These are phyloP conservation scores for Saccostrea glomerata DNA, from an alignment of 1,140 invertebrate genomes.

Conservation along the genomic window DNA sequence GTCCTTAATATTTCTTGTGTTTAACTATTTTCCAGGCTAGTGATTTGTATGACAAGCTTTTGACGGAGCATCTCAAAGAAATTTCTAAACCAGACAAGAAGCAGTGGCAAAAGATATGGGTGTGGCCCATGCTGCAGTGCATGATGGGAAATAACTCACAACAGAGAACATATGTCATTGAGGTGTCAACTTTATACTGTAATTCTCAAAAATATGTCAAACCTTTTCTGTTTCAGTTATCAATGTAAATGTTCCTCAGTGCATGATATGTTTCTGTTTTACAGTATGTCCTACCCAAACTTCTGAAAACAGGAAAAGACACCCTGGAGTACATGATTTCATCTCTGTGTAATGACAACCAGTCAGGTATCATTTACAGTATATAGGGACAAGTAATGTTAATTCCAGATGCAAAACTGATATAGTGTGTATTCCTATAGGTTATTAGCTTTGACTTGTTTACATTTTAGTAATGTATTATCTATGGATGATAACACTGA, in stretches of 20 bases:
- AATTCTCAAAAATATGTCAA: neutral
- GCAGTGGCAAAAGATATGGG: constrained; percentile 68
- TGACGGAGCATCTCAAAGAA: constrained; percentile 54
- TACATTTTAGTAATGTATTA: too few species aligned
- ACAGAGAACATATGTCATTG: constrained; percentile 69
- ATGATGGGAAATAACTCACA: constrained; percentile 62
- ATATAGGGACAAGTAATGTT: neutral
- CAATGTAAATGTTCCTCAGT: neutral
- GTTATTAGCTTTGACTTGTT: too few species aligned
- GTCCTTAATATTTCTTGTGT: too few species aligned
- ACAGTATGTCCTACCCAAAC: constrained; percentile 73
- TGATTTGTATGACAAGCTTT: constrained; percentile 72
- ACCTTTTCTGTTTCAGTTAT: neutral
- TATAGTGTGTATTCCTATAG: too few species aligned
- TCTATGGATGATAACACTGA: too few species aligned
- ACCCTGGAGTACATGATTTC: constrained; percentile 65
- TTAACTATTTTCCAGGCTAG: constrained; percentile 58
- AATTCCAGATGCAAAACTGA: neutral
- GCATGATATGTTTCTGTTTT: constrained; percentile 42
- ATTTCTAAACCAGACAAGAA: neutral
- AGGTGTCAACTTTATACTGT: constrained; percentile 60
- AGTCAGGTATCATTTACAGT: neutral
- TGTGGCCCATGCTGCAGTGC: constrained; percentile 69
- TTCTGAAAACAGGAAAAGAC: constrained; percentile 67
- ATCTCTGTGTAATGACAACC: constrained; percentile 27